Evolutionary conservation across 2,113 vertebrate species (phyloP), one percentile per base, ranked within the genome.

Genomic region (Cinclus cinclus): DNA sequence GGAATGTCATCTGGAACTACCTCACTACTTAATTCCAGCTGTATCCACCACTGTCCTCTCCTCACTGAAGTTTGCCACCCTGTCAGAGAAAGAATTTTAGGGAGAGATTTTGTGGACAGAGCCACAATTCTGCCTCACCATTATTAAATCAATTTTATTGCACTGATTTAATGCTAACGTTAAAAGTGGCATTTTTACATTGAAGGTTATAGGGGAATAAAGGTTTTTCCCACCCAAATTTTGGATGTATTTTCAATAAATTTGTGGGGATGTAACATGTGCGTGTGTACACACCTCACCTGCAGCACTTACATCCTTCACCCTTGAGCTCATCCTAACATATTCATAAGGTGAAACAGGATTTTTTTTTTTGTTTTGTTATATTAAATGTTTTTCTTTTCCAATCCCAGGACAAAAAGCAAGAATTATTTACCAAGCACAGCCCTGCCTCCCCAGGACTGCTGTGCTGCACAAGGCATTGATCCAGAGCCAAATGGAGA

Each of bases 261-360:
- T 69, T 39, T 69, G 12, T 47, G 10, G 9, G 56, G 33, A 28
- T n/a, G 1, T 6, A 17, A 19, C 1, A 0, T 1, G 5, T 30
- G 18, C 35, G 13, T 1, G 1, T 0, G 1, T 7, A 20, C 19
- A 60, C 33, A 37, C 5, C 19, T 20, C 42, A 18, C 22, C 33
- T 70, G 41, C 19, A 62, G 27, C 0, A 0, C n/a, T 58, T 42
- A 17, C 9, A 17, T 15, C 31, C n/a, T 46, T 69, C 23, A 60
- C 25, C 31, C 17, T 9, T 30, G 25, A 68, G 30, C n/a, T 49
- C 37, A 44, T 46, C 44, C 55, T 47, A 41, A 7, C 9, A 7
- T 7, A 19, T 47, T 73, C 71, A 15, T 28, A 64, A 1, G 2
- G 20, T 56, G 53, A 68, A 44, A 17, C 0, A 74, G 30, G 15